Evolutionary conservation across 37 sponge, comb jelly and placozoan genomes (phyloP).

Genomic region (Diacarnus erythraeanus): DNA sequence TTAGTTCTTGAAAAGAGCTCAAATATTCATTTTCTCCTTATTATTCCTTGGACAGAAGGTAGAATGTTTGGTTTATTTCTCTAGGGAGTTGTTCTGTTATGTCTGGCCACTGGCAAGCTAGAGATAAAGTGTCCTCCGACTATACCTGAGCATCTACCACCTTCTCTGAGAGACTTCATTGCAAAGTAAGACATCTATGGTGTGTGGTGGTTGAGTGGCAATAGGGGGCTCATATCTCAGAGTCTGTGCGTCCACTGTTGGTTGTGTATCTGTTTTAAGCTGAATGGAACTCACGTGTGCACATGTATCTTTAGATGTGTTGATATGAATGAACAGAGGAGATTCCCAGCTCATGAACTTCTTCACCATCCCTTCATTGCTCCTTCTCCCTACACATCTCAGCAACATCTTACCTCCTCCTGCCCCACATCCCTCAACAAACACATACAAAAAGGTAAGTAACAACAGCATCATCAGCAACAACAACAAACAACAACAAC

Average conservation of each 20-base stretch:
- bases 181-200: slow-evolving; percentile 32
- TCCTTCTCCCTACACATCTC: slow-evolving; percentile 35
- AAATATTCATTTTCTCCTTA: neutral
- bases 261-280: neutral
- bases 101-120: slow-evolving; percentile 55
- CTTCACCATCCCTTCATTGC: slow-evolving; percentile 75
- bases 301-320: slow-evolving; percentile 40
- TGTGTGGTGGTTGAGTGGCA: neutral
- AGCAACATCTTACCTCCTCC: slow-evolving; percentile 5
- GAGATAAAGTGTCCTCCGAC: slow-evolving; percentile 46
- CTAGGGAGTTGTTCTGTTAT: slow-evolving; percentile 77
- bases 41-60: neutral
- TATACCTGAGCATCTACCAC: slow-evolving; percentile 53
- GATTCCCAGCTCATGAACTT: slow-evolving; percentile 60
- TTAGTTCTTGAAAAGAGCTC: too few relatives aligned
- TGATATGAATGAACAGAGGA: slow-evolving; percentile 45
- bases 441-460: slow-evolving; percentile 16
- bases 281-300: too few relatives aligned
- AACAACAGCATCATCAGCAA: neutral
- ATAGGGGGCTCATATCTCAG: neutral
- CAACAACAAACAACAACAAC: neutral
- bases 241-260: neutral
- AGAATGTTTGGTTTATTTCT: neutral
- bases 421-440: neutral
- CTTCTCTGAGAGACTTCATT: slow-evolving; percentile 52